Conservation (phyloP, 1,140 invertebrate genomes). For the Cryptotermes secundus region DNA sequence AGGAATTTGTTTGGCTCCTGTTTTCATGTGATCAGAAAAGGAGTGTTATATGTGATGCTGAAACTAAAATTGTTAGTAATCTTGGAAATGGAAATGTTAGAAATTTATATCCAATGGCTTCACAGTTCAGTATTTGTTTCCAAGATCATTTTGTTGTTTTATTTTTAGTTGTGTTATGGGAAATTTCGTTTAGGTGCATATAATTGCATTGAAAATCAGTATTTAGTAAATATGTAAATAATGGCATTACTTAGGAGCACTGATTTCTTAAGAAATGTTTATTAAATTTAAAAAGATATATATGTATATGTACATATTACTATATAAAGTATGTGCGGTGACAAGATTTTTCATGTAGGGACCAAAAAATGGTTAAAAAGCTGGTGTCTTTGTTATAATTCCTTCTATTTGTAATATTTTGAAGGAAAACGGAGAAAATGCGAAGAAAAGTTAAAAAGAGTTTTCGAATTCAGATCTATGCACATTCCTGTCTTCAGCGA, state of each 20-base stretch:
- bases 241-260: not conserved
- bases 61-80: not conserved
- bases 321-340: constrained; percentile 21
- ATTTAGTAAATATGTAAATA: constrained; percentile 27
- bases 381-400: constrained; percentile 15
- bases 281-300: not conserved
- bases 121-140: not conserved
- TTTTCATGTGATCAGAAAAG: not conserved
- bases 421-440: constrained; percentile 1
- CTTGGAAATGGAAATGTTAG: not conserved
- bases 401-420: constrained; percentile 17
- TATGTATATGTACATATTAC: not conserved
- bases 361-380: not conserved
- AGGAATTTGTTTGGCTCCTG: not conserved
- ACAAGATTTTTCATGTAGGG: constrained; percentile 15
- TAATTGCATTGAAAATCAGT: constrained; percentile 18
- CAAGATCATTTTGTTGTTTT: constrained; percentile 16
- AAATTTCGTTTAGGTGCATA: constrained; percentile 14
- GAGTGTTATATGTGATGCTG: not conserved
- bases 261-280: constrained; percentile 20
- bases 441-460: not conserved
- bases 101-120: not conserved
- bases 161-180: constrained; percentile 21
- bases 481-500: not conserved
- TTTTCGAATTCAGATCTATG: constrained; percentile 2